Base-by-base conservation (phyloP, 2,113 vertebrate genomes). In the Zootoca vivipara region DNA sequence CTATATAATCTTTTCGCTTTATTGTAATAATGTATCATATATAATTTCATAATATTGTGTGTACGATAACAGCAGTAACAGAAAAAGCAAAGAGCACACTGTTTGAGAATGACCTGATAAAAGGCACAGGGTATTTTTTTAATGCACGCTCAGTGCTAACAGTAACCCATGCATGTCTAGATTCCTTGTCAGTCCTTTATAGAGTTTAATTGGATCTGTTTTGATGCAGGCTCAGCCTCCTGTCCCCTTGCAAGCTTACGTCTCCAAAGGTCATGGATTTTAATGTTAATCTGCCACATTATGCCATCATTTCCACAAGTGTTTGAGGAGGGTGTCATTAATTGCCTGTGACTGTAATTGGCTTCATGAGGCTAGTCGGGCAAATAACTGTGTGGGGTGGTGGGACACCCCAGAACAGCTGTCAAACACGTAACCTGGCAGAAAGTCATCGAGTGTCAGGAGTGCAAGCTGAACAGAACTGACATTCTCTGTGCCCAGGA, bases 271-370 rank as follows among this genome's bases (percentile, higher is more conserved):
- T 96, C 96, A 96, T 89, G 75, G 90, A 94, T 94, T 18, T 95
- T 95, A 94, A 93, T 0, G 26, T 92, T 85, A 91, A 95, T 95
- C 86, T 90, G 78, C 94, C 80, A 84, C 90, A 91, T 89, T 92
- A 80, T 91, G 90, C 85, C 92, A 93, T 85, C 83, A 92, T 92
- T 96, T 94, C 90, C 91, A 93, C 62, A 58, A 95, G 91, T 95
- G 93, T 88, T 94, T 90, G 94, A 96, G 94, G 85, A 95, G 94
- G 93, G 88, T 85, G 95, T 91, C 96, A 92, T 95, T 97, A 97
- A 97, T 97, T 97, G 96, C 90, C 92, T 94, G 86, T 88, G 92
- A 96, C 93, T 97, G 90, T 96, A 96, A 97, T 96, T 97, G 96
- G 94, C 92, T 96, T 95, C 92, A 90, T 92, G 94, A 92, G 89